These are phyloP conservation scores for Onthophagus sagittarius DNA, from an alignment of 2,888 invertebrate genomes.

Conservation along the genomic window DNA sequence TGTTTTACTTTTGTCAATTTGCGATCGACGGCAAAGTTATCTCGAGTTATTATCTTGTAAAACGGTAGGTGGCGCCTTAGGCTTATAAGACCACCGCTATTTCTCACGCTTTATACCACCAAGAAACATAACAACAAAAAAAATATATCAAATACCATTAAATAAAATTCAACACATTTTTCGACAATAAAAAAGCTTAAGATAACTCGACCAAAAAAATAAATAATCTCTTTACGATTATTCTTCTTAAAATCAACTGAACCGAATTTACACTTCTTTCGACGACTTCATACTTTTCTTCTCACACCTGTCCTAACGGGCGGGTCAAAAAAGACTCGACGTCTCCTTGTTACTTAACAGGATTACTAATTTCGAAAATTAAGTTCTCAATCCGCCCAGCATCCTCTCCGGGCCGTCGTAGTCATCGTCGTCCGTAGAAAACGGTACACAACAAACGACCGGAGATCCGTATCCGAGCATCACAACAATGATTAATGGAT, in stretches of 20 bases:
- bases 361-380: not conserved
- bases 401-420: too few relatives aligned
- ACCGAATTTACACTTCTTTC: not conserved
- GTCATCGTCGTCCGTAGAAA: not conserved
- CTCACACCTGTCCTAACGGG: not conserved
- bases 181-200: too few relatives aligned
- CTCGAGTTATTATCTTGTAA: slow-evolving; percentile 11
- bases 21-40: slow-evolving; percentile 3
- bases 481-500: not conserved
- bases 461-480: not conserved
- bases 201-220: too few relatives aligned
- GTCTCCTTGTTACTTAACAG: not conserved
- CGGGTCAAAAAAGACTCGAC: not conserved
- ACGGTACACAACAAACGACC: not conserved
- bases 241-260: not conserved
- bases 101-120: slow-evolving; percentile 7
- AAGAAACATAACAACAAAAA: not conserved
- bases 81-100: not conserved
- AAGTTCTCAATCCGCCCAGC: not conserved
- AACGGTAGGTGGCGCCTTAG: slow-evolving; percentile 12
- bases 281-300: not conserved
- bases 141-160: not conserved
- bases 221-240: too few relatives aligned
- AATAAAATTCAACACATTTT: too few relatives aligned
- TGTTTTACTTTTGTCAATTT: slow-evolving; percentile 11